Conservation (phyloP, 2,113 vertebrate genomes). For the Amia ocellicauda region DNA sequence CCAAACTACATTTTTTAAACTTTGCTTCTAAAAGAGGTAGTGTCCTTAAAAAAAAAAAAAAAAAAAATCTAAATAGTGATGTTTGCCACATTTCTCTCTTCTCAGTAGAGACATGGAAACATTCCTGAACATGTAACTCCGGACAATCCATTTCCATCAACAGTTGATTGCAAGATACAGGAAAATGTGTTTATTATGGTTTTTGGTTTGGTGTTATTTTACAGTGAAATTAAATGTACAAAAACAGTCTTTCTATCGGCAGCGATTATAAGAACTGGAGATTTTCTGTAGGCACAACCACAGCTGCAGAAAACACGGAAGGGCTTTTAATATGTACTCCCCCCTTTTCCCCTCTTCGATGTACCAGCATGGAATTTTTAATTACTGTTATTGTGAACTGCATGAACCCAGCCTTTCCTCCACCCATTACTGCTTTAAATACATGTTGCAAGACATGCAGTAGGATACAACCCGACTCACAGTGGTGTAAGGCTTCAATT, state of each 20-base stretch:
- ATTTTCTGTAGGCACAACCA: conserved; percentile 15
- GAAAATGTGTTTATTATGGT: no score
- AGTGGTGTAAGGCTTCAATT: conserved; percentile 40
- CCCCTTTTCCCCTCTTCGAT: conserved; percentile 39
- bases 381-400: conserved; percentile 61
- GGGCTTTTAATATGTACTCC: conserved; percentile 47
- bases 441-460: conserved; percentile 42
- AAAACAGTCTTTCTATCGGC: conserved; percentile 23
- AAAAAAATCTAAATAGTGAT: no score
- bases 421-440: conserved; percentile 44
- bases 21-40: no score
- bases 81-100: no score
- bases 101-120: no score
- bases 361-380: conserved; percentile 58
- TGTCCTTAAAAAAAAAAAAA: no score
- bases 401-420: conserved; percentile 49
- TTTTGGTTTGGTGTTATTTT: no score
- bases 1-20: no score
- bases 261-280: conserved; percentile 10
- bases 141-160: no score
- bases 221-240: not conserved
- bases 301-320: conserved; percentile 31
- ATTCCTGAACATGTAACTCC: no score
- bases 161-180: no score
- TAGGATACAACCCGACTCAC: conserved; percentile 41